Evolutionary conservation across 1,140 invertebrate species (phyloP).

Genomic region (Musca vetustissima): DNA sequence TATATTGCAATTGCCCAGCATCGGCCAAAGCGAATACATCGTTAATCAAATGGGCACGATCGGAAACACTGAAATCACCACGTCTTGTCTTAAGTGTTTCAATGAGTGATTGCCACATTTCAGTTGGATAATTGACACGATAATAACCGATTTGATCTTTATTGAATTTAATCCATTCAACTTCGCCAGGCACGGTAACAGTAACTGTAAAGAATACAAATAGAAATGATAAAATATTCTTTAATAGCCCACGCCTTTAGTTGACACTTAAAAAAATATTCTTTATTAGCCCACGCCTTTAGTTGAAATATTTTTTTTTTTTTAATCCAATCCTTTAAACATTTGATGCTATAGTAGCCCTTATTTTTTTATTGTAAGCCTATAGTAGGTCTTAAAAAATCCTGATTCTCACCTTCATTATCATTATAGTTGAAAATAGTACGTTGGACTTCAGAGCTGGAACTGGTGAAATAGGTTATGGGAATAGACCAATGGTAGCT

Average conservation of each 20-base stretch:
- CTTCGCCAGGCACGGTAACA: constrained; percentile 36
- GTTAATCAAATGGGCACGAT: constrained; percentile 81
- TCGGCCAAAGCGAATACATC: constrained; percentile 83
- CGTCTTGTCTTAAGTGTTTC: constrained; percentile 56
- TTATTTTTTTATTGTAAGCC: too few relatives aligned
- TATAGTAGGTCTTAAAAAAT: background rate
- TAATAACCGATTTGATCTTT: constrained; percentile 84
- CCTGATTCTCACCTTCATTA: constrained; percentile 32
- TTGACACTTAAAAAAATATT: too few relatives aligned
- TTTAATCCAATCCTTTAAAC: too few relatives aligned
- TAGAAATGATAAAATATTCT: too few relatives aligned
- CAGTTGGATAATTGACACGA: constrained; percentile 76
- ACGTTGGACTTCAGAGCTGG: constrained; percentile 36
- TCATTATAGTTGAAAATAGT: constrained; percentile 54
- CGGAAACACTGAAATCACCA: constrained; percentile 65
- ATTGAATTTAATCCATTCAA: constrained; percentile 86
- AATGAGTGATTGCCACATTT: constrained; percentile 68
- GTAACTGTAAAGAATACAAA: constrained; percentile 26
- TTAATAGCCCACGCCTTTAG: too few relatives aligned
- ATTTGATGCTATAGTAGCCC: too few relatives aligned
- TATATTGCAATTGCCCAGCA: constrained; percentile 66
- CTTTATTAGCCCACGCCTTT: too few relatives aligned
- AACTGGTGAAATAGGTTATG: constrained; percentile 72
- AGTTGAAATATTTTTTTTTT: too few relatives aligned
- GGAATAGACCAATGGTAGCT: constrained; percentile 84